Evolutionary conservation across 2,888 invertebrate species (phyloP).

Genomic region (Cerastoderma edule): DNA sequence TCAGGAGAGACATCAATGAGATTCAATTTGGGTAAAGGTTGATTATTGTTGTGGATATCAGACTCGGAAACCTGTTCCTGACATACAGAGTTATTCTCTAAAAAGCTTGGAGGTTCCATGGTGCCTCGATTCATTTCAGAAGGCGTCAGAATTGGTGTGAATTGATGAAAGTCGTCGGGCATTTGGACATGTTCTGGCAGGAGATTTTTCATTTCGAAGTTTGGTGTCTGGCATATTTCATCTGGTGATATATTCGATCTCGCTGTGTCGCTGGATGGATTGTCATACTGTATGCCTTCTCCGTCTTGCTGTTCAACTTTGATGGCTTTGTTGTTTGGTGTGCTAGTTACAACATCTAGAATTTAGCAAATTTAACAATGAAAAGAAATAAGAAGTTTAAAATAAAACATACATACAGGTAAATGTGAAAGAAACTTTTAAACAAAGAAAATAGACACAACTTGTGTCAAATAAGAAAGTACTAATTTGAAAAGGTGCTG

Average conservation of each 20-base stretch:
- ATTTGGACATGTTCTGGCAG: neutral
- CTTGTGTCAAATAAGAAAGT: too few relatives aligned
- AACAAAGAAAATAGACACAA: too few relatives aligned
- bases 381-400: too few relatives aligned
- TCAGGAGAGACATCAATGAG: neutral
- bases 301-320: neutral
- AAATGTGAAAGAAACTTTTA: too few relatives aligned
- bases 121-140: slow-evolving; percentile 2
- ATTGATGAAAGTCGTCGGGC: slow-evolving; percentile 15
- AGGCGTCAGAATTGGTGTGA: slow-evolving; percentile 41
- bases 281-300: neutral
- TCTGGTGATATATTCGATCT: neutral
- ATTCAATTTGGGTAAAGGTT: neutral
- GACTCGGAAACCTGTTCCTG: neutral
- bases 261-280: neutral
- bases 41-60: slow-evolving; percentile 23
- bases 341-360: slow-evolving; percentile 60
- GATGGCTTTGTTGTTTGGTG: slow-evolving; percentile 33
- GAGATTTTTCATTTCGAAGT: neutral
- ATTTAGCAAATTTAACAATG: too few relatives aligned
- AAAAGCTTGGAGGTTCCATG: slow-evolving; percentile 38
- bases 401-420: too few relatives aligned
- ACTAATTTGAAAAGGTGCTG: too few relatives aligned
- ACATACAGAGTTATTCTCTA: slow-evolving; percentile 8
- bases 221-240: neutral